phyloP scores from a whole-genome alignment of 2,113 vertebrate genomes.

The Sturnira hondurensis region DNA sequence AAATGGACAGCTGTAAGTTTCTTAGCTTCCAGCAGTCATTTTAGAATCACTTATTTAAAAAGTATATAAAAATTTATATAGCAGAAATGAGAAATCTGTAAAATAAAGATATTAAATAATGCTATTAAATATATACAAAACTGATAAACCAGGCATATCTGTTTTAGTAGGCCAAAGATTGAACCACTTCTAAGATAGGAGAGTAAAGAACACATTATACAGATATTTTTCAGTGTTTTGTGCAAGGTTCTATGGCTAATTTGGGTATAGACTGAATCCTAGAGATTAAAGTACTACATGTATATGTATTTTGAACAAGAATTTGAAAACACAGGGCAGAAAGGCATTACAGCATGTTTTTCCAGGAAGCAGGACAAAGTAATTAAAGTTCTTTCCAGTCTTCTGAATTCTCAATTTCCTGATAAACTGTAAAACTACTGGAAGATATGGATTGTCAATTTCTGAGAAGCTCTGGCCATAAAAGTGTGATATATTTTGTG shows the following conservation, averaged over 20 bases:
- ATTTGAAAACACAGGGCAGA: background rate
- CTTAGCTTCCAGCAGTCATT: constrained; percentile 49
- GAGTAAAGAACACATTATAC: background rate
- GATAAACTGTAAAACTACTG: background rate
- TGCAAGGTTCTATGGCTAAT: background rate
- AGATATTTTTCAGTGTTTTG: background rate
- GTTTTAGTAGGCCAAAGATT: constrained; percentile 70
- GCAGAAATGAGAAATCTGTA: background rate
- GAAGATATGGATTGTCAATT: background rate
- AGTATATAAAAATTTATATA: background rate
- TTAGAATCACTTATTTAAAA: constrained; percentile 57
- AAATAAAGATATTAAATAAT: constrained; percentile 41
- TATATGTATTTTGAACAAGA: background rate
- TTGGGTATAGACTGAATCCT: background rate
- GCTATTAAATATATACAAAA: constrained; percentile 46
- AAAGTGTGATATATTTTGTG: background rate
- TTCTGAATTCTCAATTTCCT: constrained; percentile 2
- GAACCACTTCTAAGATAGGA: constrained; percentile 54
- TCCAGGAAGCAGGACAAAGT: background rate
- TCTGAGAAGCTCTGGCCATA: background rate
- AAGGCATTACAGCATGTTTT: background rate
- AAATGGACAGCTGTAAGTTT: constrained; percentile 43
- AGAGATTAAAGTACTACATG: background rate
- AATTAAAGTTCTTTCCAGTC: background rate
- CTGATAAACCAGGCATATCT: constrained; percentile 15